phyloP scores from a whole-genome alignment of 2,797 vertebrate genomes.

The Gambelia wislizenii region DNA sequence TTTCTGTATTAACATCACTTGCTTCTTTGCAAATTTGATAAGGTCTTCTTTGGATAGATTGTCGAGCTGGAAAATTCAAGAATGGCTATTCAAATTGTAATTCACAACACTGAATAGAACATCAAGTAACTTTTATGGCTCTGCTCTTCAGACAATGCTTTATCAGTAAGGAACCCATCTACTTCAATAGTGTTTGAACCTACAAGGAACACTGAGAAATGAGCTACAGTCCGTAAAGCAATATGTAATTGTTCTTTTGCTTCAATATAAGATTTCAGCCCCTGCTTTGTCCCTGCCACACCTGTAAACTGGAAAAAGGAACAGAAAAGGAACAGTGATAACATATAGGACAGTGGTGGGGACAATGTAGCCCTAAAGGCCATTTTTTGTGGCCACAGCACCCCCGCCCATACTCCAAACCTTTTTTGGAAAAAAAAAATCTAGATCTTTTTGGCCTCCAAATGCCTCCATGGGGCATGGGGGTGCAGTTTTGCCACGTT shows the following conservation, averaged over 20 bases:
- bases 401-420: no score
- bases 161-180: neutral
- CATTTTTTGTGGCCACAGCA: no score
- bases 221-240: neutral
- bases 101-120: constrained; percentile 1
- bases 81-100: neutral
- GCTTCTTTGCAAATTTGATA: constrained; percentile 97
- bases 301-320: neutral
- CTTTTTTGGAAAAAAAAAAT: no score
- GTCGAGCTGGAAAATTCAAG: constrained; percentile 87
- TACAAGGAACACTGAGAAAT: neutral
- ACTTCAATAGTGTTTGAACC: neutral
- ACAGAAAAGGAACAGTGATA: neutral
- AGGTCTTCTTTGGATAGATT: constrained; percentile 94
- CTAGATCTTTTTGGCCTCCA: no score
- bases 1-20: constrained; percentile 92
- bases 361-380: no score
- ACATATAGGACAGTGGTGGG: no score
- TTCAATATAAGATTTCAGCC: neutral
- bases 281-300: neutral
- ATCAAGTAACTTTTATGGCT: neutral
- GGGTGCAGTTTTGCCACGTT: no score
- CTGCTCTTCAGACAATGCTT: neutral
- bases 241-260: neutral
- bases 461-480: no score